phyloP scores from a whole-genome alignment of 1,140 invertebrate genomes.

The Drosophila subobscura region DNA sequence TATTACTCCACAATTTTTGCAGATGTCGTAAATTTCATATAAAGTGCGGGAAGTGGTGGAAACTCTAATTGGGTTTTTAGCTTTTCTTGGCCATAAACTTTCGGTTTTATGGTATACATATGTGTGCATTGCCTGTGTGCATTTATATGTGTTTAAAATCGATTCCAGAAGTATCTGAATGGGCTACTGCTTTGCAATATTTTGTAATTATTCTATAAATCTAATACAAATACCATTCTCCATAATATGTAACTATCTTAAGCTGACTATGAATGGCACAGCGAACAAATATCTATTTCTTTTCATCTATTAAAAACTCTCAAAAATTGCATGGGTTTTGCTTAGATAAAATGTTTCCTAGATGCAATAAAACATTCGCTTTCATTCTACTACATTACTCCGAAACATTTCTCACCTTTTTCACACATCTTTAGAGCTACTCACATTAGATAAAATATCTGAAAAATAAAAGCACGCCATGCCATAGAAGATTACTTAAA shows the following conservation, averaged over 20 bases:
- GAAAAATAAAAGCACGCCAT: conserved; percentile 17
- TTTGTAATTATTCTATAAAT: too few species aligned
- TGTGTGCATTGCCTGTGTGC: neutral
- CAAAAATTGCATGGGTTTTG: too few species aligned
- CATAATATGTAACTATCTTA: too few species aligned
- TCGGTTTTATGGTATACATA: too few species aligned
- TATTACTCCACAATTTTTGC: conserved; percentile 29
- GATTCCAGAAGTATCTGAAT: too few species aligned
- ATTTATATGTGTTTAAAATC: neutral
- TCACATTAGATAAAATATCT: conserved; percentile 16
- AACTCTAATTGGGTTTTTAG: neutral
- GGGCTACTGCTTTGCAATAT: too few species aligned
- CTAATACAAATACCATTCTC: too few species aligned
- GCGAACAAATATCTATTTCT: too few species aligned
- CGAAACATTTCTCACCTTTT: conserved; percentile 25
- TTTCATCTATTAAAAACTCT: too few species aligned
- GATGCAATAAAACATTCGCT: too few species aligned
- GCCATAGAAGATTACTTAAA: conserved; percentile 20
- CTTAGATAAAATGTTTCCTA: conserved; percentile 7
- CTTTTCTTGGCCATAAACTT: too few species aligned
- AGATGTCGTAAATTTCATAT: conserved; percentile 36
- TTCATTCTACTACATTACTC: neutral
- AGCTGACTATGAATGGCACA: too few species aligned
- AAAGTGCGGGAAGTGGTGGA: neutral
- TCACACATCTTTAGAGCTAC: conserved; percentile 13